Base-by-base conservation (phyloP, 2,797 vertebrate species). In the Florisuga fusca region DNA sequence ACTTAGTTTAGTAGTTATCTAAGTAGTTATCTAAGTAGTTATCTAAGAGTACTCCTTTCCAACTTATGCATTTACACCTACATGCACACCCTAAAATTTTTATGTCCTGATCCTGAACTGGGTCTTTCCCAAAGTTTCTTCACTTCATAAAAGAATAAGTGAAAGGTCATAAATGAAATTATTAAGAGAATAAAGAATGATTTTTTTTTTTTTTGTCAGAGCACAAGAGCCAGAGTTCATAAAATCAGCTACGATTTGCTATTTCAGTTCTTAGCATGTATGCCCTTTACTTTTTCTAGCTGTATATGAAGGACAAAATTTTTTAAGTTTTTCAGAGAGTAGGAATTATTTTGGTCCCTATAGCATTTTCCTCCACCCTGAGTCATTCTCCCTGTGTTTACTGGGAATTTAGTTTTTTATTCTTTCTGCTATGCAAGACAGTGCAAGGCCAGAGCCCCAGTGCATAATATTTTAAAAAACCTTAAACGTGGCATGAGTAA, bases 281-380 rank as follows among this genome's bases (percentile, higher is more conserved):
- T 90, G 58, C 29, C 43, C 46, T 92, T 92, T 90, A 67, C 31
- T 89, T 91, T 89, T 92, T 75, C 62, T 91, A 74, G 29, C 9
- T 72, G 31, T 68, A 9, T 51, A 34, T 48, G 29, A 88, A 88
- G 43, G 43, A 75, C 19, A 93, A 91, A 81, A 62, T 41, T 41
- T 10, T 38, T 46, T 16, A 77, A 29, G 3, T 59, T 84, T 86
- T 86, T 31, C 59, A 46, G 36, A 82, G 21, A 87, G 12, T 2
- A 61, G 25, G 20, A 34, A 72, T 59, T 6, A 48, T 62, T 85
- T 89, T 67, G 1, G 5, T 74, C 41, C 31, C 48, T 63, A 7
- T 4, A 73, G 38, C 13, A 46, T 74, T 89, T 77, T 88, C 57
- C 13, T 93, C 5, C 23, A 66, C 16, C 5, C 27, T 78, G 21